Percentiles rank a stretch among this genome's conserved stretches.
phyloP scores from a whole-genome alignment of 2,888 invertebrate genomes.

The Xestia c-nigrum region DNA sequence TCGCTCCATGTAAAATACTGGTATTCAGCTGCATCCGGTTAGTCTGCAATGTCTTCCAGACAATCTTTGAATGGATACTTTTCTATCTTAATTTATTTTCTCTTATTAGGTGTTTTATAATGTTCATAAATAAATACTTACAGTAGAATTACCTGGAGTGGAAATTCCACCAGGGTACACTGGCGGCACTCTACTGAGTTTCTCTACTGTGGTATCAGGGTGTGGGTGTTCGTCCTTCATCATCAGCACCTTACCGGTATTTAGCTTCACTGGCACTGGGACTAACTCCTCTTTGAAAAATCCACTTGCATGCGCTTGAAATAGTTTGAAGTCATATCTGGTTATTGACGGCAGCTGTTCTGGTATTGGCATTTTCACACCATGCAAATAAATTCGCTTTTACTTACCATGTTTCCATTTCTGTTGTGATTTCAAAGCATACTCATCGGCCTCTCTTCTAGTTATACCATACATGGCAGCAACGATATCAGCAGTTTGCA shows the following conservation, averaged over 20 bases:
- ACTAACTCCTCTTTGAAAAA: constrained; percentile 29
- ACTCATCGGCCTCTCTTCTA: constrained; percentile 44
- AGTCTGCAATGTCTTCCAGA: background rate
- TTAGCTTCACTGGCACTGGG: constrained; percentile 19
- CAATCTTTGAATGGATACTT: background rate
- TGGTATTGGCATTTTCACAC: background rate
- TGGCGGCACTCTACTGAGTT: constrained; percentile 16
- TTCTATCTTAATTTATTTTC: background rate
- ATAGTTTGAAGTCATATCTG: background rate
- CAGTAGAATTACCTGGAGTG: constrained; percentile 31
- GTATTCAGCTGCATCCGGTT: too few species aligned
- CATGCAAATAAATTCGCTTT: background rate
- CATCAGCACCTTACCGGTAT: constrained; percentile 23
- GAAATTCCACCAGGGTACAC: constrained; percentile 15
- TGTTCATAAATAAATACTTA: constrained; percentile 4
- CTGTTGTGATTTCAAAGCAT: constrained; percentile 51
- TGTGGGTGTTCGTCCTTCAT: constrained; percentile 28
- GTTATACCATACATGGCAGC: constrained; percentile 38
- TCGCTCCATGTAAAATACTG: too few species aligned
- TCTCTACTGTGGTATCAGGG: constrained; percentile 21
- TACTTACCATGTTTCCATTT: constrained; percentile 54
- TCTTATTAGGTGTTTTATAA: background rate
- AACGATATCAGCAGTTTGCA: constrained; percentile 33
- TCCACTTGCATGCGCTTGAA: constrained; percentile 25
- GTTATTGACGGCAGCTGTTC: background rate